Base-by-base conservation (phyloP, 2,888 invertebrate species). In the Itoplectis maculator region DNA sequence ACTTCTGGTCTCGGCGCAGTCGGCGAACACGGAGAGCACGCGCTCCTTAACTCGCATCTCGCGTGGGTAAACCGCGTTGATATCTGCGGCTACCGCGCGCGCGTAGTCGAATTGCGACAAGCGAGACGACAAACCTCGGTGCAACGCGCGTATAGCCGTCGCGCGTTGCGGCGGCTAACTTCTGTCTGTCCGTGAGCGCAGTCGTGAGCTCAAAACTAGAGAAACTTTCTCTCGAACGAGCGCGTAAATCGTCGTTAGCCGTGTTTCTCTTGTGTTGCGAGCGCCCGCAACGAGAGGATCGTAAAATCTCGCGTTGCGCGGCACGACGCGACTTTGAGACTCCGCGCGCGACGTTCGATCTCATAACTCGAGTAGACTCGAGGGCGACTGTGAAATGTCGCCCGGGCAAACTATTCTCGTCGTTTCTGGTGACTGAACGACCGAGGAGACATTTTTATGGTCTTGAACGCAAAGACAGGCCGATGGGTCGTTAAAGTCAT, bases 171-270 rank as follows among this genome's bases (percentile, higher is more conserved):
- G n/a, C 35, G 6, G 29, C 65, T 42, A 59, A 81, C 77, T 81
- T 63, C 61, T n/a, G 66, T 68, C 61, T 78, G 40, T 54, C 49
- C 40, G 56, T n/a, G 69, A 40, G 73, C 63, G 35, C 51, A 77
- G 45, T 65, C 9, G 45, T 61, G 59, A 59, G 72, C 69, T 40
- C 59, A 51, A 82, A 59, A 75, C 47, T 61, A 49, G 79, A 75
- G 65, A 82, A n/a, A 82, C 82, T 82, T 82, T 82, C 82, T 82
- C 82, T 72, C 79, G 59, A 56, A 78, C 78, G 69, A 75, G 66
- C 82, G 79, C 75, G 82, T 82, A 82, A 82, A 79, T 79, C 82
- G 75, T 82, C 79, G 75, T 82, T 82, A 72, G 70, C 15, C n/a
- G 35, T 42, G 47, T 42, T 65, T 61, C 59, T 72, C 79, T 61